phyloP scores from a whole-genome alignment of 2,797 vertebrate genomes.

The Chelon auratus region DNA sequence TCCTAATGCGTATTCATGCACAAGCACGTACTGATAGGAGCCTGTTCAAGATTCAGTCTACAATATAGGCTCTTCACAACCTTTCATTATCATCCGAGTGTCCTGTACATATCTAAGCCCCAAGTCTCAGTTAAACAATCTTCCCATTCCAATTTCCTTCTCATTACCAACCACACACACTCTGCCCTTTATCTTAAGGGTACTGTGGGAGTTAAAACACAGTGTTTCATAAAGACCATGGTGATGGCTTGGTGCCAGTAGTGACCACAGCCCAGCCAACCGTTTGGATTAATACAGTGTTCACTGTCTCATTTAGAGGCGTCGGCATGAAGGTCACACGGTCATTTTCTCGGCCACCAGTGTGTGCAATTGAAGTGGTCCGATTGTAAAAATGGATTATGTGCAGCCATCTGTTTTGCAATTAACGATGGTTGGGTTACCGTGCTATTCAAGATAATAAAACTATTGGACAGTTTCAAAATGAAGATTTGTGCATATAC shows the following conservation, averaged over 20 bases:
- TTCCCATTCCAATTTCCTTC: conserved; percentile 65
- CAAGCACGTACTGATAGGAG: background rate
- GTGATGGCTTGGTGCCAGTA: conserved; percentile 68
- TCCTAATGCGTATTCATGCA: background rate
- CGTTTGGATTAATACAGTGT: conserved; percentile 76
- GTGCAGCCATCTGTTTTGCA: conserved; percentile 83
- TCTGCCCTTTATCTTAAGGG: conserved; percentile 73
- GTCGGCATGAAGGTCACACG: conserved; percentile 79
- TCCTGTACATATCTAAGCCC: conserved; percentile 40
- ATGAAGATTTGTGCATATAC: conserved; percentile 67
- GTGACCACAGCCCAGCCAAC: conserved; percentile 58
- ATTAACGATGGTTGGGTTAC: conserved; percentile 80
- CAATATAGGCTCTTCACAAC: conserved; percentile 29
- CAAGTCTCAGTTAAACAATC: conserved; percentile 68
- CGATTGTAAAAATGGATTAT: conserved; percentile 81
- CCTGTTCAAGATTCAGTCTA: conserved; percentile 34
- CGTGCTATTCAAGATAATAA: conserved; percentile 77
- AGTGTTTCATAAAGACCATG: conserved; percentile 64
- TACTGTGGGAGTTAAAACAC: conserved; percentile 67
- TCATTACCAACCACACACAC: conserved; percentile 65
- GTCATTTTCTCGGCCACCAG: conserved; percentile 71
- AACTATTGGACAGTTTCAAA: conserved; percentile 69
- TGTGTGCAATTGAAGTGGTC: conserved; percentile 68
- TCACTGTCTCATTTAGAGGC: conserved; percentile 77
- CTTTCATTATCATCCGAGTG: conserved; percentile 55